A percentile compares a stretch with the other conserved stretches of the same genome.
Conservation (phyloP, 2,888 invertebrate species). For the Oscheius onirici region DNA sequence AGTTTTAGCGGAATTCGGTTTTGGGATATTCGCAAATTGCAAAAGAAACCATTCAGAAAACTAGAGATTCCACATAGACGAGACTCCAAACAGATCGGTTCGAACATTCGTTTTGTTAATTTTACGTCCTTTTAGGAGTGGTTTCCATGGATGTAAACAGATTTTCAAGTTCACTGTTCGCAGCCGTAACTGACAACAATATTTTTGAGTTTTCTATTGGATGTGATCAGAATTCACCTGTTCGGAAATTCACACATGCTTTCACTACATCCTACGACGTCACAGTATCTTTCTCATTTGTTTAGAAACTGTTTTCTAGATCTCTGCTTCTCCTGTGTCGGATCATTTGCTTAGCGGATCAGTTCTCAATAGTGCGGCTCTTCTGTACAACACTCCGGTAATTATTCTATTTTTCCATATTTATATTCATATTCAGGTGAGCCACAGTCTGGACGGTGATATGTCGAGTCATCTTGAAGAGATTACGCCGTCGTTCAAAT, state of each 20-base stretch:
- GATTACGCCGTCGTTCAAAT: background rate
- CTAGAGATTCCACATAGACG: slow-evolving; percentile 1
- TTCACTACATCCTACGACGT: slow-evolving; percentile 6
- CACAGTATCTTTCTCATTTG: background rate
- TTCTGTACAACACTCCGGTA: slow-evolving; percentile 5
- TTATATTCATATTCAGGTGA: background rate
- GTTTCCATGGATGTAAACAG: slow-evolving; percentile 21
- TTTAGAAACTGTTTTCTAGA: background rate
- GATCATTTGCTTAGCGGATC: slow-evolving; percentile 13
- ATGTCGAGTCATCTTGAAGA: background rate
- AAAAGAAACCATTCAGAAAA: background rate
- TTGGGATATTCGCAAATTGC: slow-evolving; percentile 17
- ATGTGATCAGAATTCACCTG: background rate
- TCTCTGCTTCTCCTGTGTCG: slow-evolving; percentile 21
- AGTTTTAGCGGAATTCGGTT: slow-evolving; percentile 20
- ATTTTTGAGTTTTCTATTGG: slow-evolving; percentile 21
- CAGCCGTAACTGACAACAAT: slow-evolving; percentile 19
- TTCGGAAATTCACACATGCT: background rate
- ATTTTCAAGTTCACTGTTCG: slow-evolving; percentile 15
- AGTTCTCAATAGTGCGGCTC: background rate
- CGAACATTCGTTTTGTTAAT: background rate
- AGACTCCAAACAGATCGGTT: slow-evolving; percentile 5
- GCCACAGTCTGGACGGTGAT: background rate
- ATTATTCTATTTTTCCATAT: background rate
- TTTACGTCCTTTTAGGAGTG: background rate